phyloP scores from a whole-genome alignment of 2,113 vertebrate genomes.

The Paramormyrops kingsleyae region DNA sequence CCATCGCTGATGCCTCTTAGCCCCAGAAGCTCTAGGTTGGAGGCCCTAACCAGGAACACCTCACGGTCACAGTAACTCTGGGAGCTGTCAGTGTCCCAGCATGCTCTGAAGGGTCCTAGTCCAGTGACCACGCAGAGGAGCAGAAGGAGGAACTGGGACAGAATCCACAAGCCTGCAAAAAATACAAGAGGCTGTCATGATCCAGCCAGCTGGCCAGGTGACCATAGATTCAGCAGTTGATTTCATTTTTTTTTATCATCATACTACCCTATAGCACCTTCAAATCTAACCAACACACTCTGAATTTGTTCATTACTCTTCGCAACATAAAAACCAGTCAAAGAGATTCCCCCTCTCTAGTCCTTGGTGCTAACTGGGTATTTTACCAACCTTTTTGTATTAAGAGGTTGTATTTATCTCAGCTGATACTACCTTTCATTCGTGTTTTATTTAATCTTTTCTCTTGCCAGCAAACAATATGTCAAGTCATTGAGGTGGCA shows the following conservation, averaged over 20 bases:
- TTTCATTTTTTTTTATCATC: background rate
- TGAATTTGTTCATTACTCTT: background rate
- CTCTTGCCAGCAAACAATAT: background rate
- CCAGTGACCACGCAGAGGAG: background rate
- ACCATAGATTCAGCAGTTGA: background rate
- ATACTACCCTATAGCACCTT: background rate
- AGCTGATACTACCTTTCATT: background rate
- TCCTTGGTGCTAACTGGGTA: constrained; percentile 9
- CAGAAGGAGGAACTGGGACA: background rate
- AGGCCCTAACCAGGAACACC: constrained; percentile 34
- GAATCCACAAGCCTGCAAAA: background rate
- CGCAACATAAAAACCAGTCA: no score
- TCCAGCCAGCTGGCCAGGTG: background rate
- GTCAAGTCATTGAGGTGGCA: background rate
- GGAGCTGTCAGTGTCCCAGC: constrained; percentile 32
- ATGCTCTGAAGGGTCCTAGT: constrained; percentile 4
- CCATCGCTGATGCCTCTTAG: constrained; percentile 60
- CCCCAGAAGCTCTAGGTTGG: constrained; percentile 58
- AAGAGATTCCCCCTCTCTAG: background rate
- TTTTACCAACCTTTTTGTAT: background rate
- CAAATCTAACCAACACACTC: background rate
- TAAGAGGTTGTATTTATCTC: background rate
- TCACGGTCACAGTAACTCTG: constrained; percentile 35
- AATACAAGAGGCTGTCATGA: background rate
- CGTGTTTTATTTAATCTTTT: background rate